Percentiles rank a stretch among this genome's conserved stretches.
phyloP scores from a whole-genome alignment of 2,888 invertebrate genomes.

The Tachina fera region DNA sequence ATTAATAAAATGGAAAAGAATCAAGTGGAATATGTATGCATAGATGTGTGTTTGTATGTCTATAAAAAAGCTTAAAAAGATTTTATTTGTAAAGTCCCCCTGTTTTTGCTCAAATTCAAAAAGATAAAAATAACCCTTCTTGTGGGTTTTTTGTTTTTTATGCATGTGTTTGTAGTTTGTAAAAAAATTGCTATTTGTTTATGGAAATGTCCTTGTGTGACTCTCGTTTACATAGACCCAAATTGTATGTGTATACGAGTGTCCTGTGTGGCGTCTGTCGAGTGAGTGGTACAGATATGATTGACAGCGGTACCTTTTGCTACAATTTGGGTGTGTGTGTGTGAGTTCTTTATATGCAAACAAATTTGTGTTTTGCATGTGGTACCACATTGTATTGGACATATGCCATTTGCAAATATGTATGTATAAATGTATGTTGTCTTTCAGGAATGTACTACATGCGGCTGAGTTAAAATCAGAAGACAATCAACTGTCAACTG shows the following conservation, averaged over 20 bases:
- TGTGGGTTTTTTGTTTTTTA: background rate
- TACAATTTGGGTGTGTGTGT: slow-evolving; percentile 5
- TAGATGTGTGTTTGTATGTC: background rate
- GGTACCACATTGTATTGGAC: slow-evolving; percentile 55
- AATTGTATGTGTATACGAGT: slow-evolving; percentile 3
- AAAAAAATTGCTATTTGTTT: slow-evolving; percentile 50
- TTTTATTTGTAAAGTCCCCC: slow-evolving; percentile 12
- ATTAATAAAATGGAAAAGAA: slow-evolving; percentile 23
- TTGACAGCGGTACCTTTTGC: slow-evolving; percentile 29
- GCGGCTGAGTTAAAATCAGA: no score
- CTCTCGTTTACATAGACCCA: slow-evolving; percentile 56
- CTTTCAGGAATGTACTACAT: slow-evolving; percentile 33
- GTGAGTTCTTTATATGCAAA: slow-evolving; percentile 35
- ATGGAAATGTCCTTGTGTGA: slow-evolving; percentile 68
- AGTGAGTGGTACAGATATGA: slow-evolving; percentile 35
- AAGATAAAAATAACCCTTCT: background rate
- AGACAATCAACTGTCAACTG: no score
- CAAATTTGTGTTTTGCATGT: slow-evolving; percentile 61
- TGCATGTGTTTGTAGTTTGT: background rate
- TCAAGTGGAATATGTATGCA: slow-evolving; percentile 50
- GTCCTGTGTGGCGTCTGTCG: background rate
- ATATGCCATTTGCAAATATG: slow-evolving; percentile 29
- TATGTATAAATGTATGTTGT: slow-evolving; percentile 15
- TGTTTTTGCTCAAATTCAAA: background rate
- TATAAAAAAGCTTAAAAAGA: slow-evolving; percentile 30